Evolutionary conservation across 2,888 invertebrate species (phyloP).

Genomic region (Macrosiphum euphorbiae): DNA sequence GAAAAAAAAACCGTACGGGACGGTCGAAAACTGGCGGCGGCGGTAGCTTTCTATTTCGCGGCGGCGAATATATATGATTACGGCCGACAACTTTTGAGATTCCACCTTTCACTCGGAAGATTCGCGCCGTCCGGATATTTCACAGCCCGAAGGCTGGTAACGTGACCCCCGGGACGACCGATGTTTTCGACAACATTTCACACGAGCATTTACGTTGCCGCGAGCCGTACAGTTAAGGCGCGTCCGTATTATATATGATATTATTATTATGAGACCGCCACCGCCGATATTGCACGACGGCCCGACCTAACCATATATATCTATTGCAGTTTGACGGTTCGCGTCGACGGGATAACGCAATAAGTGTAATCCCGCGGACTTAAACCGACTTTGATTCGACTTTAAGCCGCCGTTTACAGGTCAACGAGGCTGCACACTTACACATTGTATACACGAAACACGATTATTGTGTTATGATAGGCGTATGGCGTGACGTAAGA

Average conservation of each 20-base stretch:
- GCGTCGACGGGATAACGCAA: neutral
- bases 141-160: neutral
- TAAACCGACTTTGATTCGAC: neutral
- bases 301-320: no score
- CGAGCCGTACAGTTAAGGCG: neutral
- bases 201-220: slow-evolving; percentile 35
- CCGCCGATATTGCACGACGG: neutral
- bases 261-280: neutral
- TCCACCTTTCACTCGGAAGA: slow-evolving; percentile 49
- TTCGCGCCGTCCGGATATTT: neutral
- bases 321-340: no score
- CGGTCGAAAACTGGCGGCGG: neutral
- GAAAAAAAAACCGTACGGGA: neutral
- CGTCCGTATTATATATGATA: neutral
- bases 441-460: neutral
- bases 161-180: neutral
- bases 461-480: neutral
- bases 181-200: slow-evolving; percentile 9
- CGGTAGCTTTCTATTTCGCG: slow-evolving; percentile 40
- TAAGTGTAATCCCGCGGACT: neutral
- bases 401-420: neutral
- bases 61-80: slow-evolving; percentile 13
- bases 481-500: neutral
- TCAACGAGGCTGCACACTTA: neutral
- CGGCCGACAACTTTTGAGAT: slow-evolving; percentile 12